Evolutionary conservation across 2,888 invertebrate species (phyloP), one percentile per base, ranked within the genome.

Genomic region (Drosophila kuntzei): DNA sequence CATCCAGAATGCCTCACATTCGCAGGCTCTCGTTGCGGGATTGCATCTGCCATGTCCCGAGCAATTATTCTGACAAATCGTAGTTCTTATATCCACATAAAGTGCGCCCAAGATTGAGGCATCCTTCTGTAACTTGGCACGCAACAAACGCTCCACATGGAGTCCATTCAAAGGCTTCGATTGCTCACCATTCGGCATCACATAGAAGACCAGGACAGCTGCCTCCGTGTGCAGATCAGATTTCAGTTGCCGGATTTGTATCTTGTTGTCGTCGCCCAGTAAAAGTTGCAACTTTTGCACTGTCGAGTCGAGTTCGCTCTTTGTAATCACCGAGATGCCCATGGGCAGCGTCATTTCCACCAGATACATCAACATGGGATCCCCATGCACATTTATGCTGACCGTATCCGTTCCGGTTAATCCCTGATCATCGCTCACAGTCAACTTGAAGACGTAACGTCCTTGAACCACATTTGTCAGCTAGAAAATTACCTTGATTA

Each of bases 1-100:
- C 97, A 98, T 98, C 98, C 98, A 98, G 93, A 98, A 98, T 18
- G 98, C 96, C 92, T 98, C 97, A 92, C 98, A 98, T 85, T 96
- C 94, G 90, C 98, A 98, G 59, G 95, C 94, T 82, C 98, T 94
- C 6, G 96, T 95, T 79, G 95, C 95, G 89, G 96, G 95, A 91
- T 97, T 96, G 93, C 98, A 98, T 34, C 94, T 94, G 55, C 98
- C 98, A 92, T 98, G 98, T 46, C 96, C 96, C 37, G 98, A 98
- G 93, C 98, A 98, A 92, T 96, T 94, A 93, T 98, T 98, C 89
- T 98, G 98, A 90, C 98, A 98, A 61, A 98, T 94, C 34, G 95
- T 94, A 2, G 98, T 97, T 87, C 97, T 96, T 58, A 98, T 94
- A 76, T 94, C 95, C 20, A 95, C 94, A 34, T 97, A 95, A n/a